Base-by-base conservation (phyloP, 2,888 invertebrate genomes). In the Chrysolina haemoptera region DNA sequence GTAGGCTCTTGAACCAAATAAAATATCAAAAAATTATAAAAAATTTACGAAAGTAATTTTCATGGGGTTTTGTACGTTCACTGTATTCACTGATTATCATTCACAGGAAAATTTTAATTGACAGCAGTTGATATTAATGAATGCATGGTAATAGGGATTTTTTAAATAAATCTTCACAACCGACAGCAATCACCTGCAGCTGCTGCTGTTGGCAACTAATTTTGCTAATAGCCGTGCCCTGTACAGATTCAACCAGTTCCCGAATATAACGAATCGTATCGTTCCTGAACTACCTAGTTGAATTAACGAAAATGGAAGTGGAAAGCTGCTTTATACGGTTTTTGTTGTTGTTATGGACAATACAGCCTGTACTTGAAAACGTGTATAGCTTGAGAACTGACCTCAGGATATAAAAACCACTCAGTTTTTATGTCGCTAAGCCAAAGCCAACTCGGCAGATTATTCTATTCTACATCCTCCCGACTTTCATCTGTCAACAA, bases 161-260 rank as follows among this genome's bases (percentile, higher is more conserved):
- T 74, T 55, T 68, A 67, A 71, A 78, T 78, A 77, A 78, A 79
- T 79, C 78, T 75, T 76, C 76, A 65, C 75, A 69, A 27, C 62
- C 69, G 62, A 71, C 69, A 76, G 75, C 78, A 79, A 80, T 81
- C 81, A 79, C 76, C 74, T 65, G 72, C 81, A 81, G 79, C 80
- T 65, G 72, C 81, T 80, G 79, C 80, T 81, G 81, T 78, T 76
- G 76, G 75, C 62, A 73, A 80, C 77, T 77, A 77, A 78, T 80
- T 80, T 70, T 66, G 75, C 71, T 74, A 77, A 78, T 76, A 76
- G 72, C 67, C 20, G 68, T 63, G 68, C 71, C 59, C 40, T 53
- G 53, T 41, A 41, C 55, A 16, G 64, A 55, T 70, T 64, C 35
- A 16, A 43, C n/a, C 40, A 50, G 41, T 48, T 16, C 14, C n/a